These are phyloP conservation scores for Tipula lateralis DNA, from an alignment of 2,888 invertebrate genomes.

Conservation along the genomic window DNA sequence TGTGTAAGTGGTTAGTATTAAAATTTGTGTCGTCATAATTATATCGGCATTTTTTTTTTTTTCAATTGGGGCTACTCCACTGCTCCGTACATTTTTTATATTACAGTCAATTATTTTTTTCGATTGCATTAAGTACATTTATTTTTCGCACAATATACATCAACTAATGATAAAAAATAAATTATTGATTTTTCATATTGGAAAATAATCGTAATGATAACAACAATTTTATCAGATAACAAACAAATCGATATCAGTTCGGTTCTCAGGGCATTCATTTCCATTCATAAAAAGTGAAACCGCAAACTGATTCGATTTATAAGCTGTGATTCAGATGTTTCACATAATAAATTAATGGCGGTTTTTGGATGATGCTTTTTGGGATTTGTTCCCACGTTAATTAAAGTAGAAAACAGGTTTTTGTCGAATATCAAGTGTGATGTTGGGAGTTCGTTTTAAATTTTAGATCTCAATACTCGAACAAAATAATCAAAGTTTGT, in stretches of 20 bases:
- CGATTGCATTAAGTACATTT: neutral
- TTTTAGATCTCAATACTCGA: too few relatives aligned
- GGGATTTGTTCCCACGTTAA: neutral
- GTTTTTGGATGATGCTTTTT: neutral
- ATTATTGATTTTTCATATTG: neutral
- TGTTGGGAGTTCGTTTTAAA: neutral
- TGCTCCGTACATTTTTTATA: neutral
- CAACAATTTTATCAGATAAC: neutral
- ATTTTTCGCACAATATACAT: neutral
- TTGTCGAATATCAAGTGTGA: neutral
- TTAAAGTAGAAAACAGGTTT: neutral
- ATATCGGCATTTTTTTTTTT: neutral
- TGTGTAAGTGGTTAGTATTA: neutral
- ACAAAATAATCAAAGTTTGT: too few relatives aligned
- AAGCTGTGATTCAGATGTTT: neutral
- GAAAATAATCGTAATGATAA: neutral
- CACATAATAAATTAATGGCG: neutral
- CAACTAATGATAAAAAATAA: neutral
- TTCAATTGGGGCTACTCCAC: neutral
- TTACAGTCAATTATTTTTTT: neutral
- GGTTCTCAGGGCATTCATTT: neutral
- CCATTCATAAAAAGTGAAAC: neutral
- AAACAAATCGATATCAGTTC: neutral
- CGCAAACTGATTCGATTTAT: neutral
- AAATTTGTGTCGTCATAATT: neutral